Percentiles rank a stretch among this genome's conserved stretches.
Evolutionary conservation across 2,888 invertebrate species (phyloP).

Genomic region (Papilio demoleus): DNA sequence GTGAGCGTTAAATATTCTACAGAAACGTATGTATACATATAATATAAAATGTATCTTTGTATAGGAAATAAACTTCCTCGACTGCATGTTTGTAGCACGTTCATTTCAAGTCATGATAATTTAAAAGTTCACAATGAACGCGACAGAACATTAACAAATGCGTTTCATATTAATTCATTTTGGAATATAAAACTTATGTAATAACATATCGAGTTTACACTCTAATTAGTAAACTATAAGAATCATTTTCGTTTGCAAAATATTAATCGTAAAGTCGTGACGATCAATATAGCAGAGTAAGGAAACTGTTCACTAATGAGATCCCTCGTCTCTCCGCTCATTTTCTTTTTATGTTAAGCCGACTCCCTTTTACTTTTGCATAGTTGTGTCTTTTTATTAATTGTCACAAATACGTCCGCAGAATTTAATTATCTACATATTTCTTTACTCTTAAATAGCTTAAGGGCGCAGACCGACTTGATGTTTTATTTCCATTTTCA

Average conservation of each 20-base stretch:
- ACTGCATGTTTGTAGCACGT: not conserved
- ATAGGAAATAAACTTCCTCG: not conserved
- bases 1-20: not conserved
- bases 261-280: constrained; percentile 17
- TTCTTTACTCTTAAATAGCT: constrained; percentile 20
- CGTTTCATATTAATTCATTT: constrained; percentile 24
- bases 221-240: not conserved
- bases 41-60: no score
- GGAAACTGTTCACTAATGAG: constrained; percentile 41
- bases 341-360: constrained; percentile 35
- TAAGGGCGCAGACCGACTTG: constrained; percentile 10
- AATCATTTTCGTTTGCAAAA: not conserved
- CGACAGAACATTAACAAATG: constrained; percentile 7
- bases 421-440: constrained; percentile 19
- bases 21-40: no score
- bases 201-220: not conserved
- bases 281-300: constrained; percentile 31
- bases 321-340: constrained; percentile 35
- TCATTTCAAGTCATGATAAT: not conserved
- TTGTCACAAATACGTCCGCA: constrained; percentile 16
- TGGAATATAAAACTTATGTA: not conserved
- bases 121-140: constrained; percentile 1
- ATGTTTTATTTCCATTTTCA: constrained; percentile 1
- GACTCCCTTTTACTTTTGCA: constrained; percentile 21
- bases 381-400: constrained; percentile 23